phyloP scores from a whole-genome alignment of 2,113 vertebrate species.

The Eudyptes chrysolophus region DNA sequence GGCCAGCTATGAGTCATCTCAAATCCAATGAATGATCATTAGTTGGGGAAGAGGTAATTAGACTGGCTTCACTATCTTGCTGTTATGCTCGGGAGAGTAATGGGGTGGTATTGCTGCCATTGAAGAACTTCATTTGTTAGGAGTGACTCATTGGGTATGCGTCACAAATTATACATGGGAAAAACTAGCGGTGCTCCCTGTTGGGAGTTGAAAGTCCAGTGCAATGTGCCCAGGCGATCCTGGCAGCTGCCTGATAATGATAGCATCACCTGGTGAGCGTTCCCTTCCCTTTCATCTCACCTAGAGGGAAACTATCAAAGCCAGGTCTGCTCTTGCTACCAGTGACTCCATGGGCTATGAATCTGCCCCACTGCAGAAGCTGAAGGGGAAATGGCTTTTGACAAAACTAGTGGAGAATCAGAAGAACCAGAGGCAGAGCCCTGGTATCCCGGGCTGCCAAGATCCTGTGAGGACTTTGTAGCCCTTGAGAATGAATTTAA shows the following conservation, averaged over 20 bases:
- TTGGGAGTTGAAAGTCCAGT: not conserved
- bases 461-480: not conserved
- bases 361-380: not conserved
- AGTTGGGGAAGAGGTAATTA: not conserved
- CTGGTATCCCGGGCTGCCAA: not conserved
- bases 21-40: not conserved
- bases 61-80: not conserved
- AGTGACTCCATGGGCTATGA: not conserved
- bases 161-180: not conserved
- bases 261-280: not conserved
- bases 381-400: not conserved
- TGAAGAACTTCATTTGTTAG: slow-evolving; percentile 18
- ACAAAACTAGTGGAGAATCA: not conserved
- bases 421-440: not conserved
- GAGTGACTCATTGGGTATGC: not conserved
- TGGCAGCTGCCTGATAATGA: not conserved
- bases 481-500: not conserved
- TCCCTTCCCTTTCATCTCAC: not conserved
- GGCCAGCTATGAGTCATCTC: slow-evolving; percentile 42
- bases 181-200: not conserved
- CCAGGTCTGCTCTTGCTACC: not conserved
- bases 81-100: not conserved
- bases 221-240: not conserved
- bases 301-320: not conserved
- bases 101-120: not conserved